Base-by-base conservation (phyloP, 2,113 vertebrate genomes). In the Microcebus lehilahytsara region DNA sequence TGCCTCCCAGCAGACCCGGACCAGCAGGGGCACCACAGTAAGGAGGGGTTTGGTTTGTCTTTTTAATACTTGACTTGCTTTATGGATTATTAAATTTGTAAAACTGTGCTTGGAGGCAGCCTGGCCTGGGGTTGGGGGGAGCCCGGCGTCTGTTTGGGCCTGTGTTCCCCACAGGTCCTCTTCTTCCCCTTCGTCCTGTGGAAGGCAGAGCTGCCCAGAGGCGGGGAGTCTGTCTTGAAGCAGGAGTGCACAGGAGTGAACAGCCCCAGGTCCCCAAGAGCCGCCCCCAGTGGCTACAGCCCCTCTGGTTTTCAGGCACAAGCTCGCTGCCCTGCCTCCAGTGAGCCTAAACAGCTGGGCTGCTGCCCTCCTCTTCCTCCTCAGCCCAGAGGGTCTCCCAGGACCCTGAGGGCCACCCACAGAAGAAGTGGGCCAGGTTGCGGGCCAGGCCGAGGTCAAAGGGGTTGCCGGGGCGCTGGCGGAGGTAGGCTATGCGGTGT, bases 391-490 rank as follows among this genome's bases (percentile, higher is more conserved):
- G 98, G 78, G 98, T 98, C 97, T 99, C 99, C 99, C 99, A 99
- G 62, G 98, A 98, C 85, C 99, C 99, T 0, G 98, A 98, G 71
- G 98, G 99, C 96, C 98, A 99, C 0, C 98, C 97, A 6, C 99
- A 99, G 98, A 99, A 99, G 98, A 99, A 99, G n/a, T 98, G 98
- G 99, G 99, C 99, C 74, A 99, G 98, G 97, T 99, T 99, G 89
- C 98, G 98, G n/a, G 99, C 69, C 32, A 99, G 94, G 23, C 99
- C 99, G 0, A 98, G 99, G 98, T 99, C 99, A 2, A 99, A 99
- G 19, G 99, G 99, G 98, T 99, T 99, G 96, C 99, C 98, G 0
- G 97, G 34, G 9, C 99, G 99, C 97, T 99, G 99, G 13, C 98
- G 99, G 98, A 99, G 99, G 99, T 99, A 99, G 98, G 99, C 99